Evolutionary conservation across 2,797 vertebrate species (phyloP).

Genomic region (Mus minutoides): DNA sequence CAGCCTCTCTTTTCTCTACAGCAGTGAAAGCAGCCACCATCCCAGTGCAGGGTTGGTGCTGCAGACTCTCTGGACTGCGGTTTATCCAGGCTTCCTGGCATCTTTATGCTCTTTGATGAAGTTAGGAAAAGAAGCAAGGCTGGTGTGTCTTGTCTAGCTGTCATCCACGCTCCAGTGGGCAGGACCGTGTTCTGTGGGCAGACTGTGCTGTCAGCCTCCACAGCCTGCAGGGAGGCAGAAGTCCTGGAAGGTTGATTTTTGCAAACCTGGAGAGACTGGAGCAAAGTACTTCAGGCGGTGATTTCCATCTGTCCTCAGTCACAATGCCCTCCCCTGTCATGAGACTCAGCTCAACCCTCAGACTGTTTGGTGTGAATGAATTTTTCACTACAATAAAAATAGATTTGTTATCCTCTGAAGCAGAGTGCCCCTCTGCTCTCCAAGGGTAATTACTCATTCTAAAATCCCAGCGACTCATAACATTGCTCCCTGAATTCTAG

Average conservation of each 20-base stretch:
- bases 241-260: background rate
- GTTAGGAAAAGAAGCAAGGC: background rate
- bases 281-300: slow-evolving; percentile 27
- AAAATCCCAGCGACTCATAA: background rate
- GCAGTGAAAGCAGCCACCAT: too few species aligned
- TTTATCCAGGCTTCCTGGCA: background rate
- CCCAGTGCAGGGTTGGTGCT: background rate
- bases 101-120: background rate
- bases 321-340: background rate
- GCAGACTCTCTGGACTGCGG: background rate
- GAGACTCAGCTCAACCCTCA: slow-evolving; percentile 48
- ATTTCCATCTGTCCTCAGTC: slow-evolving; percentile 32
- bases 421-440: rapidly evolving
- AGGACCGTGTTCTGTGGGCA: background rate
- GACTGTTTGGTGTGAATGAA: slow-evolving; percentile 75
- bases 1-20: background rate
- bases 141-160: background rate
- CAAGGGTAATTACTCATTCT: background rate
- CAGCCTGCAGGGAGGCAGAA: background rate
- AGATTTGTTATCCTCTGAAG: slow-evolving; percentile 70
- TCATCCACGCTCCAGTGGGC: background rate
- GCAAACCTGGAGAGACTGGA: background rate
- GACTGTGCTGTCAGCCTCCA: background rate
- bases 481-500: background rate
- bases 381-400: slow-evolving; percentile 76